Evolutionary conservation across 2,113 vertebrate species (phyloP), one percentile per base, ranked within the genome.

Genomic region (Ptyas mucosa): DNA sequence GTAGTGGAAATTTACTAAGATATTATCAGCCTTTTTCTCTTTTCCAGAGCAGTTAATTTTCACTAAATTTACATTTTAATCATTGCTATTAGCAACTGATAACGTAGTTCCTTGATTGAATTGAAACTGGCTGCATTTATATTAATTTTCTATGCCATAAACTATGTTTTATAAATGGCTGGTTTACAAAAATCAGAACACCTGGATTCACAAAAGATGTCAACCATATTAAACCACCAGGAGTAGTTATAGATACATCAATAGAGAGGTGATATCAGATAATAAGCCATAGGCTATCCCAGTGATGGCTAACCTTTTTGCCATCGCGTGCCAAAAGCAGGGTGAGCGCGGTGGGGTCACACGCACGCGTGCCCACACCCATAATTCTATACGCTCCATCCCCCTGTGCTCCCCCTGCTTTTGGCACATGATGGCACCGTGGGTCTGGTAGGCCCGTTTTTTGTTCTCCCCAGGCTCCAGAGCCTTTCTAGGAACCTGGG

Each of bases 1-100:
- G 24, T 46, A n/a, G 55, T 52, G 69, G 91, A 94, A 95, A 2
- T 0, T 57, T 7, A 46, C 90, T 90, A 3, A 0, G 55, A 5
- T 91, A 43, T 18, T 91, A 64, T 90, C 87, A 89, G 39, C 85
- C 92, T 94, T 93, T 90, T 91, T 86, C 89, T 95, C 61, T 90
- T 90, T 8, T 91, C 87, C 89, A 92, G 21, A 90, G 57, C 85
- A 93, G 91, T 94, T 29, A n/a, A 90, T 94, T 49, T 92, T 91
- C 43, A 85, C 43, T 81, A 88, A 92, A 61, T 55, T 93, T 90
- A 43, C 88, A 88, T 95, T 94, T 85, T 88, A 89, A 88, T 54
- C 92, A 92, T 94, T 90, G 39, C 85, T 52, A 81, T 26, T 58
- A 58, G n/a, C n/a, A 39, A n/a, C 39, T 86, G 51, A 87, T 53